Evolutionary conservation across 2,888 invertebrate genomes (phyloP).

Genomic region (Brachylomia viminalis): DNA sequence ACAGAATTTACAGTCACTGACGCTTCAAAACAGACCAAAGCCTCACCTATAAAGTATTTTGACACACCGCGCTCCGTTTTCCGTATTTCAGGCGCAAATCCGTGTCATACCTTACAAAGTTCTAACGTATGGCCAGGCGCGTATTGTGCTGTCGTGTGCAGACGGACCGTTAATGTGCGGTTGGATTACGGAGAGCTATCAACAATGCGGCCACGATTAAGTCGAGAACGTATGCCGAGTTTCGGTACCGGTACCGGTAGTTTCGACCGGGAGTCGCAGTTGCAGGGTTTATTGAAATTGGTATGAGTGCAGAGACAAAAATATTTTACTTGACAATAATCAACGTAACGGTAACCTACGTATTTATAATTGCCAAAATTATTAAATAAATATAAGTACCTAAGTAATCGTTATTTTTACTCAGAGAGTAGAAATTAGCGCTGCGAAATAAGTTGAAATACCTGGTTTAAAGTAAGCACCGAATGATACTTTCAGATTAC

Average conservation of each 20-base stretch:
- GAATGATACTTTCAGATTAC: not conserved
- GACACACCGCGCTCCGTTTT: not conserved
- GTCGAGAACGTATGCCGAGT: conserved; percentile 60
- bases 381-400: not conserved
- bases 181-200: conserved; percentile 73
- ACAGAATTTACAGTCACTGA: not conserved
- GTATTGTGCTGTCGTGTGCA: conserved; percentile 80
- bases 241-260: conserved; percentile 38
- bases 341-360: not conserved
- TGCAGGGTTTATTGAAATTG: conserved; percentile 54
- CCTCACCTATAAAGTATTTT: conserved; percentile 6
- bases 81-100: conserved; percentile 67
- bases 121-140: conserved; percentile 72
- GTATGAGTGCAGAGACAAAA: not conserved
- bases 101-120: conserved; percentile 65
- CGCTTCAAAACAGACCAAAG: not conserved
- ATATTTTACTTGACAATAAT: not conserved
- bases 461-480: not conserved
- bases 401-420: too few relatives aligned
- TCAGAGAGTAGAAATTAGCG: not conserved
- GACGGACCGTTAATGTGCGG: conserved; percentile 78
- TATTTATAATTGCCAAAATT: not conserved
- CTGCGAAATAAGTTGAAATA: not conserved
- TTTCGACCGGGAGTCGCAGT: conserved; percentile 41
- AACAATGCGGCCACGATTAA: conserved; percentile 72